phyloP scores from a whole-genome alignment of 2,888 invertebrate species.

The Mamestra brassicae region DNA sequence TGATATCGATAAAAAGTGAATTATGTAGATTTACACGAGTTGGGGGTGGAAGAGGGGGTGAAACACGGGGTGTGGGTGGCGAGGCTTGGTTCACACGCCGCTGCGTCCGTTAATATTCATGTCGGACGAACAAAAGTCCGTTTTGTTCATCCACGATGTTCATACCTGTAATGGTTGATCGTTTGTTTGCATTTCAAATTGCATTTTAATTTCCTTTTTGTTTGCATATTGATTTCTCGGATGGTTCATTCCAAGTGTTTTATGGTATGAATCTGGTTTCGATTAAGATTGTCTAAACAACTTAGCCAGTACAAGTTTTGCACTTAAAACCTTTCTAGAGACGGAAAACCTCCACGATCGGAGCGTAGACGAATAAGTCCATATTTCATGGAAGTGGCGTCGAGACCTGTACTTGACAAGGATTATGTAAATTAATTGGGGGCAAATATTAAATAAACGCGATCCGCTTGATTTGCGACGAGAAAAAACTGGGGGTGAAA shows the following conservation, averaged over 20 bases:
- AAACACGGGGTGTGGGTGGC: conserved; percentile 4
- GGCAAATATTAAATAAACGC: conserved; percentile 78
- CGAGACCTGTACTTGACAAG: conserved; percentile 79
- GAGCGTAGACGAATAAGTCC: conserved; percentile 42
- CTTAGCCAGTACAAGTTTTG: background rate
- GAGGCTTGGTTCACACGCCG: conserved; percentile 67
- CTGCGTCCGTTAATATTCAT: conserved; percentile 73
- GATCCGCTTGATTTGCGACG: conserved; percentile 76
- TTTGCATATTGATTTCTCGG: background rate
- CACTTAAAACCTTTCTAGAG: conserved; percentile 5
- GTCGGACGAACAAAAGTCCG: conserved; percentile 62
- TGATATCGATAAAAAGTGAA: conserved; percentile 68
- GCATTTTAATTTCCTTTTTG: conserved; percentile 11
- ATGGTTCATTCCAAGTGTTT: background rate
- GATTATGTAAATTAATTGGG: conserved; percentile 83
- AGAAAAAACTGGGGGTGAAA: conserved; percentile 61
- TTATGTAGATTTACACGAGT: conserved; percentile 71
- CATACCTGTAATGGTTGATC: conserved; percentile 62
- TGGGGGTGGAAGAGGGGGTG: conserved; percentile 27
- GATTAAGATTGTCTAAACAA: background rate
- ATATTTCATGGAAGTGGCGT: conserved; percentile 64
- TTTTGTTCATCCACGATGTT: conserved; percentile 57
- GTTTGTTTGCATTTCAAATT: conserved; percentile 31
- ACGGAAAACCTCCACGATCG: conserved; percentile 17
- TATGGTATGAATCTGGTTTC: background rate